A percentile compares a stretch with the other conserved stretches of the same genome.
These are phyloP conservation scores for Hormaphis cornu DNA, from an alignment of 1,140 invertebrate species.

Conservation along the genomic window DNA sequence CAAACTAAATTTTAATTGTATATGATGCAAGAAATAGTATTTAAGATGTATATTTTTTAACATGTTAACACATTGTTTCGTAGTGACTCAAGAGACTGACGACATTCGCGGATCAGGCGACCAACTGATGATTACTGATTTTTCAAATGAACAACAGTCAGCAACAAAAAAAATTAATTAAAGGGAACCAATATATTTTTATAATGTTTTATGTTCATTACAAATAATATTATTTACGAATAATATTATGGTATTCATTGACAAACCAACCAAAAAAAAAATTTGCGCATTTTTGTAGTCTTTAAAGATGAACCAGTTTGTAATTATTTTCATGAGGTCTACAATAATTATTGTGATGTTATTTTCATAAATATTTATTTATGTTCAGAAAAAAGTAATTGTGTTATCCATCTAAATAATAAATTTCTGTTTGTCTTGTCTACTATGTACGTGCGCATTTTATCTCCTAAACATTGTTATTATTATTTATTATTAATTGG, in stretches of 20 bases:
- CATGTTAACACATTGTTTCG: too few species aligned
- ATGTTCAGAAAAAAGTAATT: not conserved
- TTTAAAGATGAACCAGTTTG: too few species aligned
- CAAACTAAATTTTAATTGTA: too few species aligned
- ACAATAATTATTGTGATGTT: too few species aligned
- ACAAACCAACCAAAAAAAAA: not conserved
- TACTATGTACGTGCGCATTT: too few species aligned
- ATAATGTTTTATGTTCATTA: not conserved
- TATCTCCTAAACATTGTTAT: constrained; percentile 19
- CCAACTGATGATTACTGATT: not conserved
- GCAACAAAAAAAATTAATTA: not conserved
- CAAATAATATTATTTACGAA: not conserved
- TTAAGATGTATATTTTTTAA: too few species aligned
- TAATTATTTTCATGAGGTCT: too few species aligned
- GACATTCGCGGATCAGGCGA: not conserved
- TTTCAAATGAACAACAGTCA: not conserved
- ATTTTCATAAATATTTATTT: constrained; percentile 8
- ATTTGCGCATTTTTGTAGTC: too few species aligned
- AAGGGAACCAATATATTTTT: not conserved
- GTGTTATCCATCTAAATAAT: too few species aligned
- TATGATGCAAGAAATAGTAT: too few species aligned
- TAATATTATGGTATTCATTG: not conserved
- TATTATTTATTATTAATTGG: constrained; percentile 7
- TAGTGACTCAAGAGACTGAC: constrained; percentile 17
- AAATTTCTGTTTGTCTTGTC: too few species aligned